Evolutionary conservation across 1,140 invertebrate genomes (phyloP).

Genomic region (Drosophila kanapiae): DNA sequence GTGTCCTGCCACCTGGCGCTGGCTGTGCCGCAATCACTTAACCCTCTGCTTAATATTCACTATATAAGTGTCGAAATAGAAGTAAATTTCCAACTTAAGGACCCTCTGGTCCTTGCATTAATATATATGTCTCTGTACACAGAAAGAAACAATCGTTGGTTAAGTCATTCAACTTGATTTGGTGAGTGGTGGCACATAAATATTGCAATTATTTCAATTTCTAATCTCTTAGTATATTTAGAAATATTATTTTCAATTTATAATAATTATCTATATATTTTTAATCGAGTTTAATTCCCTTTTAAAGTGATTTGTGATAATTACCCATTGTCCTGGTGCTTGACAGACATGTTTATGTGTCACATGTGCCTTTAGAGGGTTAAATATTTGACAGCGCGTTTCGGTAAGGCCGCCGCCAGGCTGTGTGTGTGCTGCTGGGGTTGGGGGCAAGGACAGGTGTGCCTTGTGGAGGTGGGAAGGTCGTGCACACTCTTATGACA

Average conservation of each 20-base stretch:
- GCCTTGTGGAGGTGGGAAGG: conserved; percentile 18
- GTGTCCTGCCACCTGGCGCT: conserved; percentile 28
- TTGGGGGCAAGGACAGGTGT: background rate
- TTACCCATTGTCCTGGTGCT: background rate
- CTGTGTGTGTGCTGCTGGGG: background rate
- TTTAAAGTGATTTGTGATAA: background rate
- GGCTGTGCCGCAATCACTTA: conserved; percentile 22
- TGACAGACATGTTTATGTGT: background rate
- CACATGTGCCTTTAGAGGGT: conserved; percentile 17
- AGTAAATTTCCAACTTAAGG: background rate
- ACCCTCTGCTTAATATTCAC: conserved; percentile 20
- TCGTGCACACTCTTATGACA: conserved; percentile 44
- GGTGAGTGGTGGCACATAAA: too few relatives aligned
- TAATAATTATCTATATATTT: background rate
- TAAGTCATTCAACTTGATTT: too few relatives aligned
- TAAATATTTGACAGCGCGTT: conserved; percentile 27
- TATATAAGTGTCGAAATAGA: background rate
- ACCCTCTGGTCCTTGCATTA: too few relatives aligned
- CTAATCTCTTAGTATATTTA: too few relatives aligned
- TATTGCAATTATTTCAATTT: too few relatives aligned
- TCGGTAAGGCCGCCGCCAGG: background rate
- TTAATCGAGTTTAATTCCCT: background rate
- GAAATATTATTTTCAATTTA: too few relatives aligned
- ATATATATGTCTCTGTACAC: too few relatives aligned
- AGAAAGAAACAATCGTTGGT: too few relatives aligned